Evolutionary conservation across 2,888 invertebrate species (phyloP), one percentile per base, ranked within the genome.

Genomic region (Sepiola atlantica): DNA sequence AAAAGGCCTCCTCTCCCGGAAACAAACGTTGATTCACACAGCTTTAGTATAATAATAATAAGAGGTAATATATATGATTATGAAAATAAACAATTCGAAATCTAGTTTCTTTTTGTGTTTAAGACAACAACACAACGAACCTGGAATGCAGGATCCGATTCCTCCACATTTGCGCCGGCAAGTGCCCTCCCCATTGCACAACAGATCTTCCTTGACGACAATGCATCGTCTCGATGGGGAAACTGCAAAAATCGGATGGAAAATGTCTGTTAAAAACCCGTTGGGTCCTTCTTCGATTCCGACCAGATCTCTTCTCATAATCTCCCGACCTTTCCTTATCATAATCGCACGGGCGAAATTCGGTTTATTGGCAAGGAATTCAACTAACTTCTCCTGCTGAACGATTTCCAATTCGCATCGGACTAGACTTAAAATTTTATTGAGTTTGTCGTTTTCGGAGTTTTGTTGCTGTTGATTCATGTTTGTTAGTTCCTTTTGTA

Each of bases 251-350:
- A 92, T 54, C 0, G 92, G 92, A 28, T 92, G 92, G 45, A 92
- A 92, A 55, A 92, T 92, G 55, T 92, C 92, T 12, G 92, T 92
- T 45, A 92, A 55, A 92, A 92, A 92, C 8, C 92, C 92, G 55
- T 18, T 92, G 14, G 92, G 92, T 12, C 92, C 92, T 92, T 92
- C 92, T n/a, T 92, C 92, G 20, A 92, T 92, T n/a, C 92, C 92
- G 12, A 92, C 92, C 3, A 92, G 54, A 45, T 92, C 92, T 28
- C 54, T 92, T 28, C 92, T 35, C 92, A 92, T 92, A 28, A 92
- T 92, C 28, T 92, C 54, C 3, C 92, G 35, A 45, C 92, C 92
- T 92, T 92, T 92, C 1, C 92, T 21, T 4, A 92, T 92, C 92
- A 92, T 92, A 20, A 92, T 32, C 0, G 92, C 92, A 14, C 55